Evolutionary conservation across 2,797 vertebrate genomes (phyloP).

Genomic region (Capromys pilorides): DNA sequence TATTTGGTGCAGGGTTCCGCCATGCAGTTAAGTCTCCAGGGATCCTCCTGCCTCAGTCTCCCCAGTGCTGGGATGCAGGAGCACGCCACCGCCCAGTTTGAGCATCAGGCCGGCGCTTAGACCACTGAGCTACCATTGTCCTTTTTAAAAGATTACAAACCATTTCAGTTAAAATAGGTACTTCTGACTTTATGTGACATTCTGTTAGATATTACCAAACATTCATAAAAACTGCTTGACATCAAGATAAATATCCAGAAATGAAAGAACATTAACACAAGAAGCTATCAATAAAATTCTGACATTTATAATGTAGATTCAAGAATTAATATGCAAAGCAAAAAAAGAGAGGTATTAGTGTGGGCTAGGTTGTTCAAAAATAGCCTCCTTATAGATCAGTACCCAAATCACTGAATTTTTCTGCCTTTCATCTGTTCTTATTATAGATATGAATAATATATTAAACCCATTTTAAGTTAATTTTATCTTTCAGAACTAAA

Average conservation of each 20-base stretch:
- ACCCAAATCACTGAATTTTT: conserved; percentile 23
- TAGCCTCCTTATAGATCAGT: conserved; percentile 20
- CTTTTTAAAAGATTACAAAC: conserved; percentile 14
- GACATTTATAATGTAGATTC: neutral
- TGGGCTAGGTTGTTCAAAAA: neutral
- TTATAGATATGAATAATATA: conserved; percentile 60
- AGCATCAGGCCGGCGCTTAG: no score
- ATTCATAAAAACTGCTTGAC: conserved; percentile 21
- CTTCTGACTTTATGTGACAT: conserved; percentile 22
- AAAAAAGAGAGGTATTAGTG: neutral
- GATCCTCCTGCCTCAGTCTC: no score
- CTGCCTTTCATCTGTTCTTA: conserved; percentile 57
- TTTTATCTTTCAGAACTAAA: conserved; percentile 59
- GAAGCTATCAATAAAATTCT: conserved; percentile 40
- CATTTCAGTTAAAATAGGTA: conserved; percentile 46
- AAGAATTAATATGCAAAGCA: conserved; percentile 29
- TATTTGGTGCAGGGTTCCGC: no score
- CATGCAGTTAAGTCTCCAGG: no score
- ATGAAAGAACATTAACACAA: conserved; percentile 4
- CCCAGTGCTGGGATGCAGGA: no score
- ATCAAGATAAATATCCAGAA: conserved; percentile 36
- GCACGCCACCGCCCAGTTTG: no score
- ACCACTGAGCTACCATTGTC: neutral
- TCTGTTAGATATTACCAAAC: neutral
- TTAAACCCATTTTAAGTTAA: conserved; percentile 44